Evolutionary conservation across 2,113 vertebrate genomes (phyloP).

Genomic region (Calyptomena viridis): DNA sequence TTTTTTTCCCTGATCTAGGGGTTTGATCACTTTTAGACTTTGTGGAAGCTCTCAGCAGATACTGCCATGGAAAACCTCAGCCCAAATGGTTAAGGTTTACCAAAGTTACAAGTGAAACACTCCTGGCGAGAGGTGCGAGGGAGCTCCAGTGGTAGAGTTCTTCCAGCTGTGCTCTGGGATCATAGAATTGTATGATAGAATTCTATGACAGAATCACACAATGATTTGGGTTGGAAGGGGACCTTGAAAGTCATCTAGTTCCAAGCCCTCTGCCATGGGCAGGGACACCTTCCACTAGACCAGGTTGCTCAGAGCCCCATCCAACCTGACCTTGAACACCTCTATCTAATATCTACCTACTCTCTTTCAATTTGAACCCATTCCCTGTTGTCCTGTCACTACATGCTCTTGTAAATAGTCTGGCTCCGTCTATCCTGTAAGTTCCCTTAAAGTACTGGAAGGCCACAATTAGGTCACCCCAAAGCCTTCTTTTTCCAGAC

Average conservation of each 20-base stretch:
- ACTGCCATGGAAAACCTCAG: not conserved
- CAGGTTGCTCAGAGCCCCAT: not conserved
- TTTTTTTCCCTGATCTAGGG: not conserved
- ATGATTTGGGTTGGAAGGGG: not conserved
- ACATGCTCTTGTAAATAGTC: not conserved
- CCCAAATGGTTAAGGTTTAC: not conserved
- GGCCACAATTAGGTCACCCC: not conserved
- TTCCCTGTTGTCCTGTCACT: not conserved
- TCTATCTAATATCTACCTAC: not conserved
- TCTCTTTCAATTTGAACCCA: not conserved
- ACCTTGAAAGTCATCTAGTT: not conserved
- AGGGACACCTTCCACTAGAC: not conserved
- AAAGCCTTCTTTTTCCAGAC: not conserved
- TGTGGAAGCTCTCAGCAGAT: not conserved
- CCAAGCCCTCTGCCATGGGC: no score
- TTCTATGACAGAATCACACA: not conserved
- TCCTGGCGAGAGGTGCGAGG: accelerated
- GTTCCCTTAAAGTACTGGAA: not conserved
- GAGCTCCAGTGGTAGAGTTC: not conserved
- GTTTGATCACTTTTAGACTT: not conserved
- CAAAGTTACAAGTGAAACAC: not conserved
- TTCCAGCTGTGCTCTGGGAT: not conserved
- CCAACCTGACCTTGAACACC: not conserved
- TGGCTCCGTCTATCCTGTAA: not conserved
- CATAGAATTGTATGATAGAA: not conserved